Conservation (phyloP, 2,113 vertebrate species). For the Melanotaenia duboulayi region DNA sequence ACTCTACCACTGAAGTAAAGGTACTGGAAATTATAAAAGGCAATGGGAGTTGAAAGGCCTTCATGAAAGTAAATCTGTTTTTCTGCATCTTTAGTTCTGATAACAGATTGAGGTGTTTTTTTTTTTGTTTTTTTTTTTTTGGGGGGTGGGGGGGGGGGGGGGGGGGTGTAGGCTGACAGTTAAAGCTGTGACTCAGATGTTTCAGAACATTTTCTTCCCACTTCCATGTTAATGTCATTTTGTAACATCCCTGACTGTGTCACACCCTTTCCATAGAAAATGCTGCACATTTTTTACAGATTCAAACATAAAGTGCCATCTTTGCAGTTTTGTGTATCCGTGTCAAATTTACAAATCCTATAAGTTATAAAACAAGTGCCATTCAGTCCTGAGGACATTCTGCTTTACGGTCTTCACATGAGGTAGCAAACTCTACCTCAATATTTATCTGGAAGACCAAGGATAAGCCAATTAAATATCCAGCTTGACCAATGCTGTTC, state of each 20-base stretch:
- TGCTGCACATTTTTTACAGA: conserved; percentile 22
- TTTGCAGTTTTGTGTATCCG: conserved; percentile 16
- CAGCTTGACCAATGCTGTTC: background rate
- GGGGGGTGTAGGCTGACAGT: no score
- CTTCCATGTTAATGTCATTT: no score
- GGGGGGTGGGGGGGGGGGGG: no score
- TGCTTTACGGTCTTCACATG: background rate
- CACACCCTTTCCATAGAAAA: conserved; percentile 45
- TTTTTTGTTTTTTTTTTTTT: no score
- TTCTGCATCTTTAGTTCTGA: no score
- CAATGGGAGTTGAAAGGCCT: no score
- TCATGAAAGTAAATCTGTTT: no score
- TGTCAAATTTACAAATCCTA: conserved; percentile 24
- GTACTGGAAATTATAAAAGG: no score
- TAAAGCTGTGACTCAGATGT: no score
- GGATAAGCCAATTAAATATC: background rate
- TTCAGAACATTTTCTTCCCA: background rate
- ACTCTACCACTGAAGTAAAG: no score
- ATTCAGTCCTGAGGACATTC: background rate
- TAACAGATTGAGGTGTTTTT: no score
- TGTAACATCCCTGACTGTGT: background rate
- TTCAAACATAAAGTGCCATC: conserved; percentile 25
- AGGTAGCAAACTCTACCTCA: background rate
- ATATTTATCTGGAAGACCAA: background rate
- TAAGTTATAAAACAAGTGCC: background rate